phyloP scores from a whole-genome alignment of 2,797 vertebrate species.

The Leuciscus waleckii region DNA sequence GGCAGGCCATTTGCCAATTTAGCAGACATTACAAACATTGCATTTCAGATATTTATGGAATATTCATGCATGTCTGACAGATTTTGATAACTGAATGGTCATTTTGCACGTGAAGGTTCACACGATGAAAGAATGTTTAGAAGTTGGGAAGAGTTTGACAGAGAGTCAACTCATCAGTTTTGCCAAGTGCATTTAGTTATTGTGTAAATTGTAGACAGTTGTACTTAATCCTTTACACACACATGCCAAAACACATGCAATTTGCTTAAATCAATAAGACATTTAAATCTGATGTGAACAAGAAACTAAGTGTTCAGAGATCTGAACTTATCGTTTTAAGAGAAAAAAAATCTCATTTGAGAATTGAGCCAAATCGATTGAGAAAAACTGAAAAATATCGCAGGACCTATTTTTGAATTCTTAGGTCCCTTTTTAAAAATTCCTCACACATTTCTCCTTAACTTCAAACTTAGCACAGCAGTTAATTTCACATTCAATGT shows the following conservation, averaged over 20 bases:
- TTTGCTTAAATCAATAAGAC: background rate
- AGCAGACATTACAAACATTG: too few species aligned
- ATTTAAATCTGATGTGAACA: background rate
- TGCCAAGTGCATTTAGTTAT: too few species aligned
- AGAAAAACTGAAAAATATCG: background rate
- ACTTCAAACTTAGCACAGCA: background rate
- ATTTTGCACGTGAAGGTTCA: too few species aligned
- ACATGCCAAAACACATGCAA: background rate
- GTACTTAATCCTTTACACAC: too few species aligned
- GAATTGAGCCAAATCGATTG: background rate
- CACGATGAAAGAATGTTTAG: too few species aligned
- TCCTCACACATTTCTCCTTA: background rate
- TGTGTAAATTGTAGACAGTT: too few species aligned
- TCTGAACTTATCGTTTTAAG: background rate
- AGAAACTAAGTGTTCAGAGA: background rate
- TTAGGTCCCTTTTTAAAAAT: background rate
- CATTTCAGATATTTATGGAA: too few species aligned
- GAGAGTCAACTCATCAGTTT: too few species aligned
- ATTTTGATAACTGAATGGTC: too few species aligned
- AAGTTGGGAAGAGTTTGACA: too few species aligned
- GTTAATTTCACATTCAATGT: background rate
- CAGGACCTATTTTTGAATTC: background rate
- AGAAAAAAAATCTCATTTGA: background rate
- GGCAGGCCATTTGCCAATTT: too few species aligned
- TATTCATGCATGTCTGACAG: too few species aligned